Evolutionary conservation across 2,888 invertebrate species (phyloP).

Genomic region (Lacanobia oleracea): DNA sequence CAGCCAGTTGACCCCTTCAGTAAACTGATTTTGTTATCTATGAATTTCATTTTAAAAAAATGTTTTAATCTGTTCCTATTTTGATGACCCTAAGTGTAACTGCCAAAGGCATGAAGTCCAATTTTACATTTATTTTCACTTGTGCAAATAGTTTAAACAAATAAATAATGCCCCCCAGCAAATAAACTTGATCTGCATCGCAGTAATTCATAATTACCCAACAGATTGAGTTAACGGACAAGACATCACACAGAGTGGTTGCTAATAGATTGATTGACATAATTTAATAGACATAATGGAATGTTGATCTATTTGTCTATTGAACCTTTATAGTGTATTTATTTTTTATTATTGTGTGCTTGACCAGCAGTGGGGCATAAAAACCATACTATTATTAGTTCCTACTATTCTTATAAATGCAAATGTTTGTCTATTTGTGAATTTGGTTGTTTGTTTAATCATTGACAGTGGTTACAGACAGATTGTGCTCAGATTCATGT

Average conservation of each 20-base stretch:
- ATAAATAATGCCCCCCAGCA: neutral
- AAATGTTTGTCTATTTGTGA: too few species aligned
- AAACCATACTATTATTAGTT: neutral
- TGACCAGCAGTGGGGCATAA: neutral
- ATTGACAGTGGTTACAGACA: too few species aligned
- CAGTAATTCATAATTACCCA: slow-evolving; percentile 31
- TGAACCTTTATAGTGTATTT: neutral
- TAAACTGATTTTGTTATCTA: neutral
- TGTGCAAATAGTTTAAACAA: neutral
- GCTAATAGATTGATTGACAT: slow-evolving; percentile 48
- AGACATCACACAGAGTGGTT: slow-evolving; percentile 32
- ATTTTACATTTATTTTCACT: neutral
- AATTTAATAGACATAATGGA: too few species aligned
- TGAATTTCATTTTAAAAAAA: too few species aligned
- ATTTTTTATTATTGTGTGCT: neutral
- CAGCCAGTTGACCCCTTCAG: neutral
- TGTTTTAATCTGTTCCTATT: too few species aligned
- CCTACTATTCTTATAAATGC: neutral
- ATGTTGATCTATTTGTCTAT: slow-evolving; percentile 8
- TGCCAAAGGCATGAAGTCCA: too few species aligned
- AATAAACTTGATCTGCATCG: neutral
- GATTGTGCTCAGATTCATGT: too few species aligned
- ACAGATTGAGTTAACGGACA: slow-evolving; percentile 14
- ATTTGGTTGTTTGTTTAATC: too few species aligned
- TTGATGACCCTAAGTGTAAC: too few species aligned